A percentile compares a stretch with the other conserved stretches of the same genome.
These are phyloP conservation scores for Indicator maculatus DNA, from an alignment of 2,113 vertebrate genomes.

Conservation along the genomic window DNA sequence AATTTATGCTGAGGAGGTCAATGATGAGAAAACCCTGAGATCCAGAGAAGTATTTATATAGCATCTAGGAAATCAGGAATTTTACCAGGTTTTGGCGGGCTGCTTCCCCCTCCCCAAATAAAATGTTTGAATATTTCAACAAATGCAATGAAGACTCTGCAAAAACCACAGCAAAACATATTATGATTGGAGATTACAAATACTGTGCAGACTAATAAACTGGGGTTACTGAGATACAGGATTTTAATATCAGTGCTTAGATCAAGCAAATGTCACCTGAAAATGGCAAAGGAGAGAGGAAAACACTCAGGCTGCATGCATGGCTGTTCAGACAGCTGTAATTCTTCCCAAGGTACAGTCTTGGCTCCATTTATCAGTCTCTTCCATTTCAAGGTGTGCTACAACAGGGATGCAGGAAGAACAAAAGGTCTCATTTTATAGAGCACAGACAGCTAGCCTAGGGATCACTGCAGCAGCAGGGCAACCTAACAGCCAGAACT, in stretches of 20 bases:
- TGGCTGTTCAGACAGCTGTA: slow-evolving; percentile 23
- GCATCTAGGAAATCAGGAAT: neutral
- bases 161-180: neutral
- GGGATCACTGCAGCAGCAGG: neutral
- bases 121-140: neutral
- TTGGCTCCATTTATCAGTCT: slow-evolving; percentile 19
- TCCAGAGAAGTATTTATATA: neutral
- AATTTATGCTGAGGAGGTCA: neutral
- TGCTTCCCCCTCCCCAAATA: neutral
- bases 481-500: neutral
- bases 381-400: slow-evolving; percentile 13
- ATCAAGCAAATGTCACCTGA: slow-evolving; percentile 12
- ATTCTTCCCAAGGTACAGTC: slow-evolving; percentile 29
- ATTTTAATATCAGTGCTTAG: neutral
- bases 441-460: neutral
- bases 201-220: neutral
- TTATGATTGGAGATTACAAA: neutral
- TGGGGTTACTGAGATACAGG: neutral
- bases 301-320: neutral
- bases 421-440: neutral
- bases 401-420: neutral
- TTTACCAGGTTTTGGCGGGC: neutral
- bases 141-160: neutral
- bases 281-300: neutral
- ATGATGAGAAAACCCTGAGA: neutral